phyloP scores from a whole-genome alignment of 2,797 vertebrate genomes.

The Phoebastria nigripes region DNA sequence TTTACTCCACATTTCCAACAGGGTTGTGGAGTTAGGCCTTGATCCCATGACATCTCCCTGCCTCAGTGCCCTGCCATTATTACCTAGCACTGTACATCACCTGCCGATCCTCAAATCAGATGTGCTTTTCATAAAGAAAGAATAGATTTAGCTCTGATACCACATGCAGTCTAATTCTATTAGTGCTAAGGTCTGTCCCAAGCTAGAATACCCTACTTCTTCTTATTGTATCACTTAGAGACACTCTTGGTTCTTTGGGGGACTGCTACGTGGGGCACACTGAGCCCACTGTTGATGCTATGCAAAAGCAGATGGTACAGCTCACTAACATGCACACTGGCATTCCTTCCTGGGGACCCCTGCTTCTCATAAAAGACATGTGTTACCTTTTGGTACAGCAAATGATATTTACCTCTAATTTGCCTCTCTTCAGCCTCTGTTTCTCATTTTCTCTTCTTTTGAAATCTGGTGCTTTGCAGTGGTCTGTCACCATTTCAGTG shows the following conservation, averaged over 20 bases:
- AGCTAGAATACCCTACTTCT: background rate
- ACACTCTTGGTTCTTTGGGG: background rate
- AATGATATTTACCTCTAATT: background rate
- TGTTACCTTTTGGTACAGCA: background rate
- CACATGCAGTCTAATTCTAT: background rate
- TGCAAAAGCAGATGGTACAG: background rate
- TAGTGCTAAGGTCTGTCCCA: background rate
- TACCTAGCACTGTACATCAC: background rate
- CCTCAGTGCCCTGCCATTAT: background rate
- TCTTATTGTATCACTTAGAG: background rate
- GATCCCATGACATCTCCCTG: background rate
- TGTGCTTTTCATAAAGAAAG: background rate
- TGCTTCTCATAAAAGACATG: background rate
- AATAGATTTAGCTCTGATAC: background rate
- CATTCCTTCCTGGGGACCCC: background rate
- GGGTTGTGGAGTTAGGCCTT: background rate
- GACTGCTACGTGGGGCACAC: rapidly evolving
- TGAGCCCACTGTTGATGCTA: background rate
- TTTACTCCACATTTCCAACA: background rate
- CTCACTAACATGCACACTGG: background rate
- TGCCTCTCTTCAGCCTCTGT: background rate
- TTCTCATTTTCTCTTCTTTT: background rate
- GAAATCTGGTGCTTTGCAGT: background rate
- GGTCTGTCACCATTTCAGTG: background rate
- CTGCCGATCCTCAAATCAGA: background rate